A percentile compares a stretch with the other conserved stretches of the same genome.
Evolutionary conservation across 1,140 invertebrate genomes (phyloP).

Genomic region (Gerris buenoi): DNA sequence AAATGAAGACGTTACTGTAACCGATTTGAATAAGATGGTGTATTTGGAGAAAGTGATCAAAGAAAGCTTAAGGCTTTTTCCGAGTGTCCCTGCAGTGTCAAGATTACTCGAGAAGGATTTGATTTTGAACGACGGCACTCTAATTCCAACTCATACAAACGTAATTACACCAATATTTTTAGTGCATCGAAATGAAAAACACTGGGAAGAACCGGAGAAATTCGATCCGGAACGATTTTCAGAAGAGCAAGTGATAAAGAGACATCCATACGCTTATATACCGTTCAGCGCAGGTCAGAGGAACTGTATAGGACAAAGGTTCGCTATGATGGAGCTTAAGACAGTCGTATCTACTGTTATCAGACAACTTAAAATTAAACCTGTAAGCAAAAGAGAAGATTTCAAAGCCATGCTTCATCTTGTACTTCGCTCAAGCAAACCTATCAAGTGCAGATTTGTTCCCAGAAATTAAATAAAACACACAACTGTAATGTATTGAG

Average conservation of each 20-base stretch:
- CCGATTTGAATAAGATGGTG: slow-evolving; percentile 37
- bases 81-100: slow-evolving; percentile 44
- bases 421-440: not conserved
- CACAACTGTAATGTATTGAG: too few species aligned
- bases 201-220: slow-evolving; percentile 39
- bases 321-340: slow-evolving; percentile 11
- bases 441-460: slow-evolving; percentile 19
- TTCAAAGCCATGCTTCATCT: not conserved
- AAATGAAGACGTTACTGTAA: slow-evolving; percentile 21
- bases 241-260: slow-evolving; percentile 33
- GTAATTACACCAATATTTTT: not conserved
- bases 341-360: slow-evolving; percentile 1
- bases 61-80: slow-evolving; percentile 42
- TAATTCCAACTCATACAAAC: not conserved
- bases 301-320: slow-evolving; percentile 35
- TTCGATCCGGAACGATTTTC: slow-evolving; percentile 53
- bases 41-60: slow-evolving; percentile 47
- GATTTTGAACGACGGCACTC: not conserved
- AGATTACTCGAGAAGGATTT: slow-evolving; percentile 37
- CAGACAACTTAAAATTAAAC: not conserved
- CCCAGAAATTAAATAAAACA: not conserved
- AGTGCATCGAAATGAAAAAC: slow-evolving; percentile 33
- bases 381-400: slow-evolving; percentile 5
- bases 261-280: slow-evolving; percentile 37
- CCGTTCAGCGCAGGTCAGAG: slow-evolving; percentile 47